Evolutionary conservation across 2,113 vertebrate genomes (phyloP).

Genomic region (Vanacampus margaritifer): DNA sequence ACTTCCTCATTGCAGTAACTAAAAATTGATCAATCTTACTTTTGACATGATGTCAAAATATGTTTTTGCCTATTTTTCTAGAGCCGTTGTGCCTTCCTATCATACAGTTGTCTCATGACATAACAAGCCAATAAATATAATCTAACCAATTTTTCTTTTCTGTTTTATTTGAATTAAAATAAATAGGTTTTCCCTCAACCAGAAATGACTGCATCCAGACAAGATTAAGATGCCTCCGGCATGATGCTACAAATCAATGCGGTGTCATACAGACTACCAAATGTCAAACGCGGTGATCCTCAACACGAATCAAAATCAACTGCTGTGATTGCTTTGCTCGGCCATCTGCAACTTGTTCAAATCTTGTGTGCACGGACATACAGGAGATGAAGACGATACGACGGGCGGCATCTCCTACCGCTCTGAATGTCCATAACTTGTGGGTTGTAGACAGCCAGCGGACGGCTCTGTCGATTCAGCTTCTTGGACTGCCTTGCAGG

Average conservation of each 20-base stretch:
- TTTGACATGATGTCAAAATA: background rate
- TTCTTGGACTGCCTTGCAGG: conserved; percentile 90
- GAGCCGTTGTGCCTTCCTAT: background rate
- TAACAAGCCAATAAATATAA: background rate
- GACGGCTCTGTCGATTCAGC: conserved; percentile 82
- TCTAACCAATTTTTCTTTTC: background rate
- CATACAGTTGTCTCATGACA: background rate
- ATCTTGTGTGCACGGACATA: background rate
- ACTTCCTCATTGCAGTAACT: too few species aligned
- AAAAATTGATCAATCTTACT: background rate
- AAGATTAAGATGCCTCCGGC: background rate
- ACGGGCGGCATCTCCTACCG: conserved; percentile 73
- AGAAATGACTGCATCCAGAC: background rate
- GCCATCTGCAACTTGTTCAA: background rate
- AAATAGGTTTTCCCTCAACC: background rate
- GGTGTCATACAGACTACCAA: background rate
- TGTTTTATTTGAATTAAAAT: background rate
- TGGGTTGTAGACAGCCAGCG: conserved; percentile 94
- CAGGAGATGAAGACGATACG: conserved; percentile 2
- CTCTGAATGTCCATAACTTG: conserved; percentile 84
- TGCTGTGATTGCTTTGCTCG: background rate
- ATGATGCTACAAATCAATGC: background rate
- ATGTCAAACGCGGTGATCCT: background rate
- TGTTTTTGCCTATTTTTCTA: background rate
- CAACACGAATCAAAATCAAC: background rate